These are phyloP conservation scores for Mechanitis mazaeus DNA, from an alignment of 2,888 invertebrate genomes.

Conservation along the genomic window DNA sequence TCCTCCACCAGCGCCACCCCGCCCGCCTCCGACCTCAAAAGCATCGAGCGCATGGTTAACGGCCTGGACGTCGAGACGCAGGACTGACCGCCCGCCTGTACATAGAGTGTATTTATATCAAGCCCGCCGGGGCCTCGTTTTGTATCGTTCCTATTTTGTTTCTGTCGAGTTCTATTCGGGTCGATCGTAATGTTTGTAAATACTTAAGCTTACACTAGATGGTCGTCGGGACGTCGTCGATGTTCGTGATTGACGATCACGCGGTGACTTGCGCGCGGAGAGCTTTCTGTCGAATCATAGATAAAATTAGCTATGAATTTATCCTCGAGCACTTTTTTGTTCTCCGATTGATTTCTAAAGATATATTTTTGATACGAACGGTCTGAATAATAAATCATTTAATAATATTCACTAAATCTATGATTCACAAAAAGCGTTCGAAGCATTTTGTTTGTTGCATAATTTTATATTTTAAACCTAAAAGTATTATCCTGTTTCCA, in stretches of 20 bases:
- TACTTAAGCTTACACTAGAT: conserved; percentile 69
- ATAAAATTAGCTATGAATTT: too few species aligned
- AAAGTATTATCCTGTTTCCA: conserved; percentile 1
- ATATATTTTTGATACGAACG: conserved; percentile 26
- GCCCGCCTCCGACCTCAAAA: conserved; percentile 90
- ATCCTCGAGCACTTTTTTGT: neutral
- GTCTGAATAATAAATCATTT: conserved; percentile 7
- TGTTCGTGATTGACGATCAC: conserved; percentile 27
- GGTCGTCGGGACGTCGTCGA: conserved; percentile 40
- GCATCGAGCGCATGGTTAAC: conserved; percentile 98
- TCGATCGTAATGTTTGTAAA: conserved; percentile 73
- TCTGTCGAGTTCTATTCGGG: conserved; percentile 72
- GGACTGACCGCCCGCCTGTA: conserved; percentile 67
- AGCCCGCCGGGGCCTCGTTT: conserved; percentile 57
- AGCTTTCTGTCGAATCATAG: conserved; percentile 16
- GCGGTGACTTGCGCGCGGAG: conserved; percentile 9
- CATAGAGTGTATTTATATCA: conserved; percentile 71
- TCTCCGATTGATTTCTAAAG: conserved; percentile 17
- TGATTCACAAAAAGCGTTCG: conserved; percentile 11
- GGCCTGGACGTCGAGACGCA: conserved; percentile 91
- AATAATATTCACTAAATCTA: conserved; percentile 5
- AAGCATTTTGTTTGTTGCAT: conserved; percentile 7
- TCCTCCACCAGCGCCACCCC: conserved; percentile 69
- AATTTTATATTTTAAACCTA: conserved; percentile 4
- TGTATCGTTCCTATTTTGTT: conserved; percentile 77